Percentiles rank a stretch among this genome's conserved stretches.
phyloP scores from a whole-genome alignment of 2,888 invertebrate genomes.

The Drosophila fungiperda region DNA sequence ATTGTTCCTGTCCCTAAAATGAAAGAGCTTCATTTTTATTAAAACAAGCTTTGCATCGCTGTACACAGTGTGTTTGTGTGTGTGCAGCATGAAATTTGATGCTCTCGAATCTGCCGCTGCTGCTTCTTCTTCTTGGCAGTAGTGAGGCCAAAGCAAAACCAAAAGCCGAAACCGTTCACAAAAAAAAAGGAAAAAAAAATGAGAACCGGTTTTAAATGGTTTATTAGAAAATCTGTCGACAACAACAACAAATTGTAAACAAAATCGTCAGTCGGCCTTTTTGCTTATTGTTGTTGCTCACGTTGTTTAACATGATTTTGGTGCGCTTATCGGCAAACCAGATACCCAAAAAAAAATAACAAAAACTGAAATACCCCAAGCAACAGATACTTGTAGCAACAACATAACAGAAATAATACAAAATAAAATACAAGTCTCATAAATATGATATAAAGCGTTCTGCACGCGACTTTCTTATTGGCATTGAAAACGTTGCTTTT shows the following conservation, averaged over 20 bases:
- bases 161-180: constrained; percentile 73
- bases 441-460: constrained; percentile 52
- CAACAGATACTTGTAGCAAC: constrained; percentile 42
- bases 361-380: constrained; percentile 26
- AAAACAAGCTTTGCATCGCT: constrained; percentile 69
- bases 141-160: constrained; percentile 54
- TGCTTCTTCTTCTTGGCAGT: constrained; percentile 53
- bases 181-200: constrained; percentile 47
- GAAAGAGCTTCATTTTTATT: constrained; percentile 71
- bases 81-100: constrained; percentile 77
- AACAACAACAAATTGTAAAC: constrained; percentile 72
- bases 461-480: constrained; percentile 76
- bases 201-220: constrained; percentile 76
- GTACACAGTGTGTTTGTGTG: constrained; percentile 28
- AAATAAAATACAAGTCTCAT: constrained; percentile 11
- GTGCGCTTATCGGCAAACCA: constrained; percentile 64
- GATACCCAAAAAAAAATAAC: constrained; percentile 47
- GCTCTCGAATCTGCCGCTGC: constrained; percentile 57
- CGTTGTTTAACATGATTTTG: constrained; percentile 58
- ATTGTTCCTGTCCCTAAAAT: constrained; percentile 45
- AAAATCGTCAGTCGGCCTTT: constrained; percentile 67
- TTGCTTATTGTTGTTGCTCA: constrained; percentile 42
- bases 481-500: constrained; percentile 59
- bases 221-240: constrained; percentile 76
- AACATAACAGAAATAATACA: constrained; percentile 22